phyloP scores from a whole-genome alignment of 2,113 vertebrate species.

The Brevimyrus niger region DNA sequence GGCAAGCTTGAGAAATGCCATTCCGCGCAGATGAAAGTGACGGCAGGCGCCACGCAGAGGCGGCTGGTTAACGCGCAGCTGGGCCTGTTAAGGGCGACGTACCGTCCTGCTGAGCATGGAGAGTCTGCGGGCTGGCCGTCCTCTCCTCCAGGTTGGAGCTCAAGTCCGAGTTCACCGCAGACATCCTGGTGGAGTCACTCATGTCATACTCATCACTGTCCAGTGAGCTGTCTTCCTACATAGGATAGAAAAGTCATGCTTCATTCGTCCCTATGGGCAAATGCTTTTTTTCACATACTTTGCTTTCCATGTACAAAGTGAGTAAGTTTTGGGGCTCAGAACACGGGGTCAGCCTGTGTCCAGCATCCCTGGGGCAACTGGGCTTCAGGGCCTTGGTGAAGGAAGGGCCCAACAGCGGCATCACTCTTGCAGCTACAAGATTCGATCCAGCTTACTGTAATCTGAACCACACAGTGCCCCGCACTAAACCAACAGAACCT shows the following conservation, averaged over 20 bases:
- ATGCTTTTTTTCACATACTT: not conserved
- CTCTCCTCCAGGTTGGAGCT: slow-evolving; percentile 77
- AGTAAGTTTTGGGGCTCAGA: not conserved
- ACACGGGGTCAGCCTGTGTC: not conserved
- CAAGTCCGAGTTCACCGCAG: slow-evolving; percentile 74
- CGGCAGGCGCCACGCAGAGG: too few species aligned
- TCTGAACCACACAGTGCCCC: not conserved
- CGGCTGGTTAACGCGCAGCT: not conserved
- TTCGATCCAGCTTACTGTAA: not conserved
- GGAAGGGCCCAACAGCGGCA: not conserved
- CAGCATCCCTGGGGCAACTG: not conserved
- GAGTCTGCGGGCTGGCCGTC: slow-evolving; percentile 73
- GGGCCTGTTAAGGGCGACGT: slow-evolving; percentile 34
- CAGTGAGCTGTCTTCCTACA: slow-evolving; percentile 75
- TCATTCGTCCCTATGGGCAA: not conserved
- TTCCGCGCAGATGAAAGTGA: not conserved
- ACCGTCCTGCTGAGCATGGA: slow-evolving; percentile 72
- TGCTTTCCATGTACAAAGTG: not conserved
- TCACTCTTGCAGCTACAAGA: not conserved
- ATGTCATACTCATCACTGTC: slow-evolving; percentile 79
- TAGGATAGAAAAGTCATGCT: slow-evolving; percentile 8
- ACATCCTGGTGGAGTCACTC: slow-evolving; percentile 77
- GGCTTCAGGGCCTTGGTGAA: not conserved
- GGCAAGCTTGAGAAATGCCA: not conserved
- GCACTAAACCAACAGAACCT: not conserved